These are phyloP conservation scores for Brachionus koreanus DNA, from an alignment of 1,140 invertebrate genomes.

Conservation along the genomic window DNA sequence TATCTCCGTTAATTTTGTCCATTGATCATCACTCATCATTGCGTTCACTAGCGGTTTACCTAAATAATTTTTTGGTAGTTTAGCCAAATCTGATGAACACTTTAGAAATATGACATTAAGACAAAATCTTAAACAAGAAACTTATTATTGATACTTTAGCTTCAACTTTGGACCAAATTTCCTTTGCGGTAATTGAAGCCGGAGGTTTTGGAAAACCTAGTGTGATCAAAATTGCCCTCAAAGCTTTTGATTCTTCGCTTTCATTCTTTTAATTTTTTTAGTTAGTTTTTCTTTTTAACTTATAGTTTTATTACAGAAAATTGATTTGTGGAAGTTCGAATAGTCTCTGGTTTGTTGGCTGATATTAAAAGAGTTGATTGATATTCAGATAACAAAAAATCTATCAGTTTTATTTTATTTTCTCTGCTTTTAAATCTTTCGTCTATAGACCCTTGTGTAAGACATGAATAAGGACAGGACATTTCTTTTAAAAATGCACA, in stretches of 20 bases:
- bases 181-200: not conserved
- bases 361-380: slow-evolving; percentile 4
- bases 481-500: slow-evolving; percentile 39
- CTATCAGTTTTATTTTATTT: slow-evolving; percentile 36
- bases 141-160: not conserved
- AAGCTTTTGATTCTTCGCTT: slow-evolving; percentile 24
- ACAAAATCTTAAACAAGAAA: not conserved
- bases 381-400: slow-evolving; percentile 33
- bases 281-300: too few relatives aligned
- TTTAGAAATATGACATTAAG: not conserved
- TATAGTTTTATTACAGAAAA: not conserved
- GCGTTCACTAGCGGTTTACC: slow-evolving; percentile 61
- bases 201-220: slow-evolving; percentile 42
- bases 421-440: not conserved
- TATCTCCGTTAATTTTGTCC: slow-evolving; percentile 68
- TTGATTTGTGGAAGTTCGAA: not conserved
- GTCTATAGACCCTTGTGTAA: not conserved
- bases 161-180: slow-evolving; percentile 31
- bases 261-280: slow-evolving; percentile 5
- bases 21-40: slow-evolving; percentile 65
- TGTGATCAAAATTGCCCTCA: slow-evolving; percentile 4
- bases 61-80: slow-evolving; percentile 64
- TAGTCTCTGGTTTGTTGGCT: slow-evolving; percentile 3
- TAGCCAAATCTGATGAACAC: slow-evolving; percentile 63
- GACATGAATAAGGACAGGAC: not conserved